Percentiles rank a stretch among this genome's conserved stretches.
Evolutionary conservation across 1,140 invertebrate genomes (phyloP).

Genomic region (Drosophila funebris): DNA sequence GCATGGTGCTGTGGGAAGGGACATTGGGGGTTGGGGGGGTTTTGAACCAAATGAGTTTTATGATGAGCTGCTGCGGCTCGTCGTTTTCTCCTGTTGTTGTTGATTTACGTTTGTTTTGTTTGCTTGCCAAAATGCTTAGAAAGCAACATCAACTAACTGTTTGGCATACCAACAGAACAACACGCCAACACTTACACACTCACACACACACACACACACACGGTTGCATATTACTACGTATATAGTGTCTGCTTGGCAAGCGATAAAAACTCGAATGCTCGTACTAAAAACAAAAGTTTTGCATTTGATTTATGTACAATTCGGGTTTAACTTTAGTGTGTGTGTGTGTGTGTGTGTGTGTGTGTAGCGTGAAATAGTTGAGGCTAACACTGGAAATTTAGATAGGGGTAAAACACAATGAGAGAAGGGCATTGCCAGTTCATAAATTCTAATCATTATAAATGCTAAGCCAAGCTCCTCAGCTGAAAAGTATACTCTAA

Average conservation of each 20-base stretch:
- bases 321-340: conserved; percentile 75
- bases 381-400: conserved; percentile 22
- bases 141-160: conserved; percentile 70
- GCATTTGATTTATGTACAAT: conserved; percentile 76
- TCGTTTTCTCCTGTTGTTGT: conserved; percentile 52
- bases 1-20: not conserved
- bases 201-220: conserved; percentile 5
- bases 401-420: not conserved
- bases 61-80: conserved; percentile 71
- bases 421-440: conserved; percentile 14
- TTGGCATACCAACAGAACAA: conserved; percentile 25
- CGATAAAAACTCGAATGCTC: conserved; percentile 63
- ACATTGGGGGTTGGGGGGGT: conserved; percentile 22
- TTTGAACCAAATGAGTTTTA: conserved; percentile 75
- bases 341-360: too few species aligned
- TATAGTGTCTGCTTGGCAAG: conserved; percentile 48
- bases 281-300: conserved; percentile 72
- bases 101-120: conserved; percentile 80
- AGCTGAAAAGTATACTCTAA: conserved; percentile 22
- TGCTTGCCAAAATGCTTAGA: conserved; percentile 68
- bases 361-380: conserved; percentile 72
- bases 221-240: conserved; percentile 11
- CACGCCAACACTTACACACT: not conserved
- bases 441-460: conserved; percentile 74
- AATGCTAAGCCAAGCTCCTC: conserved; percentile 46